Evolutionary conservation across 2,888 invertebrate species (phyloP).

Genomic region (Sinohyriopsis cumingii): DNA sequence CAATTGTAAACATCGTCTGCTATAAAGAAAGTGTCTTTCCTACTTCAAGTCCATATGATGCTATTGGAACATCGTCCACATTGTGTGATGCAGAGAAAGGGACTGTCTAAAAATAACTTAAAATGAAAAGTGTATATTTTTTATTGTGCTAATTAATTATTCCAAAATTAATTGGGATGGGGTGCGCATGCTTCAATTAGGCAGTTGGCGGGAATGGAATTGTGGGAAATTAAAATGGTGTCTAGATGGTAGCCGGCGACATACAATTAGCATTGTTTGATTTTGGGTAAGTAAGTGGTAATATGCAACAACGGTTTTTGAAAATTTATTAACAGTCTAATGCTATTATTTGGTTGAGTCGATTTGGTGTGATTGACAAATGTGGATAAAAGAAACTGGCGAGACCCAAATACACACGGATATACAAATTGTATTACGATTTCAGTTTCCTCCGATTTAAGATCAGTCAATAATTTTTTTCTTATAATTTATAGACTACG

Average conservation of each 20-base stretch:
- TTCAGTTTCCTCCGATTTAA: too few relatives aligned
- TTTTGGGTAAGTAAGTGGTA: background rate
- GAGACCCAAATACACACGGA: too few relatives aligned
- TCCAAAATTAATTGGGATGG: slow-evolving; percentile 47
- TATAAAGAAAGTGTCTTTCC: slow-evolving; percentile 5
- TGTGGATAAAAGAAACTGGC: too few relatives aligned
- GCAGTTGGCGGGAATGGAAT: slow-evolving; percentile 25
- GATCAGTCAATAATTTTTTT: too few relatives aligned
- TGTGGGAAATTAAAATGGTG: slow-evolving; percentile 26
- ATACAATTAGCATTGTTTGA: background rate
- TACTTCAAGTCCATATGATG: slow-evolving; percentile 1
- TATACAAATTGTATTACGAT: too few relatives aligned
- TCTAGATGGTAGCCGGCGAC: slow-evolving; percentile 8
- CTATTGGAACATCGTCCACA: slow-evolving; percentile 1
- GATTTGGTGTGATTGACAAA: too few relatives aligned
- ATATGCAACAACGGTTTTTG: too few relatives aligned
- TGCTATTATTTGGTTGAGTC: too few relatives aligned
- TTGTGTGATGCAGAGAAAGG: slow-evolving; percentile 4
- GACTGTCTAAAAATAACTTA: slow-evolving; percentile 9
- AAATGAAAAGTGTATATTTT: slow-evolving; percentile 35
- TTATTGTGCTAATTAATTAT: slow-evolving; percentile 51
- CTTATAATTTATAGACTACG: too few relatives aligned
- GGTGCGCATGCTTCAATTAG: slow-evolving; percentile 44
- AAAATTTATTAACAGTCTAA: too few relatives aligned
- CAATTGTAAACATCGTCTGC: background rate